Conservation (phyloP, 2,113 vertebrate species). For the Rhea pennata region DNA sequence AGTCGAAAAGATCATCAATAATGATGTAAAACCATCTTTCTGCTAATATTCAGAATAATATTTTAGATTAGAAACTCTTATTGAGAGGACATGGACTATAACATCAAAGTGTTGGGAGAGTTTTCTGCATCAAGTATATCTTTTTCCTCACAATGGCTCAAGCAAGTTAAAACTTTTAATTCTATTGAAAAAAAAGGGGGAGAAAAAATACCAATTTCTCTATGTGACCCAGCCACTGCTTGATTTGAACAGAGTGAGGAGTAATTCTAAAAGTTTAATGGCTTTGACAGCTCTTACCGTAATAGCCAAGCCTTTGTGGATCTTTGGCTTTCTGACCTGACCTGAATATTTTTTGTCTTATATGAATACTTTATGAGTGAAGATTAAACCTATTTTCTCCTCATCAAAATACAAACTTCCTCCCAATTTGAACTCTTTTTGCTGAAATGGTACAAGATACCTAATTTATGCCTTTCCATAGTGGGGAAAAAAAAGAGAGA, state of each 20-base stretch:
- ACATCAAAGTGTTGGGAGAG: not conserved
- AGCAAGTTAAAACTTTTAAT: not conserved
- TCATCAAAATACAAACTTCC: not conserved
- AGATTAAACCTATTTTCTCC: not conserved
- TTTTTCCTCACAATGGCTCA: not conserved
- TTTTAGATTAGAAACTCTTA: not conserved
- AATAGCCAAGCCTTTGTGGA: not conserved
- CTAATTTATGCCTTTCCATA: not conserved
- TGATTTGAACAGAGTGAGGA: not conserved
- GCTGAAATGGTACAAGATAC: not conserved
- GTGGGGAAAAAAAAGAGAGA: not conserved
- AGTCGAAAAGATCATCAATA: not conserved
- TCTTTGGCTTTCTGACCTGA: not conserved
- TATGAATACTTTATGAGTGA: not conserved
- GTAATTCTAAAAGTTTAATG: not conserved
- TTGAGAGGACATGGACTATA: not conserved
- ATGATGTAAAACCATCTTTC: not conserved
- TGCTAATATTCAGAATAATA: not conserved
- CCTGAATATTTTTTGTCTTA: not conserved
- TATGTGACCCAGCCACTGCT: not conserved
- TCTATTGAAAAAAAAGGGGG: not conserved
- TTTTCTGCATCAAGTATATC: not conserved
- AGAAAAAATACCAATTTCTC: accelerated
- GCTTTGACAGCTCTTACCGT: not conserved
- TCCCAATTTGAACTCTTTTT: not conserved